A percentile compares a stretch with the other conserved stretches of the same genome.
Conservation (phyloP, 2,113 vertebrate species). For the Istiophorus platypterus region DNA sequence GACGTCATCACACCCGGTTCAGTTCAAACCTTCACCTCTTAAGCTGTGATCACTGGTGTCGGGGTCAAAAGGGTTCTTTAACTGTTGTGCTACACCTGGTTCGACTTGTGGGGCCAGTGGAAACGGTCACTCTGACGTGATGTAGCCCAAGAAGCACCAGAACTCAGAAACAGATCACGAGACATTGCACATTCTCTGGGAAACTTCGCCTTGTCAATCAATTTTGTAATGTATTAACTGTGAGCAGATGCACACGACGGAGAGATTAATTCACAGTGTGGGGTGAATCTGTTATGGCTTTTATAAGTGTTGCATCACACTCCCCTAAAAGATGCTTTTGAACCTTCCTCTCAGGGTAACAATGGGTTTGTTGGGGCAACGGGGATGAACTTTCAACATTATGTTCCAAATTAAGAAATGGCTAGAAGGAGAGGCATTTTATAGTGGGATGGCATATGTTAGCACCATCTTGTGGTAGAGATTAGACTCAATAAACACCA, state of each 20-base stretch:
- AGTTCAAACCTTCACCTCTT: conserved; percentile 21
- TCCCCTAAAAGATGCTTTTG: conserved; percentile 23
- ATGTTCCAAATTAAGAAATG: conserved; percentile 19
- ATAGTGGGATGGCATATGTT: not conserved
- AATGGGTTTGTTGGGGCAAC: conserved; percentile 11
- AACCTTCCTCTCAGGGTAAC: conserved; percentile 47
- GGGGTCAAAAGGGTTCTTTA: conserved; percentile 6
- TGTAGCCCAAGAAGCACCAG: conserved; percentile 10
- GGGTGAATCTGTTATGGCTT: conserved; percentile 43
- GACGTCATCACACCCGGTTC: conserved; percentile 31
- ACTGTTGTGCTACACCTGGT: conserved; percentile 44
- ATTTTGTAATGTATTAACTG: conserved; percentile 68
- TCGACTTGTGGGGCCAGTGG: conserved; percentile 6
- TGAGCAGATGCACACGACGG: conserved; percentile 66
- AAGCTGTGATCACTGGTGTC: not conserved
- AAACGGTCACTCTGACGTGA: conserved; percentile 10
- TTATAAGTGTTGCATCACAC: conserved; percentile 55
- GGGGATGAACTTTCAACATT: conserved; percentile 21
- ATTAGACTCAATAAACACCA: not conserved
- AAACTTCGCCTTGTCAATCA: conserved; percentile 69
- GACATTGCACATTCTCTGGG: conserved; percentile 54
- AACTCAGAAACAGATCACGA: conserved; percentile 21
- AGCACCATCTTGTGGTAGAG: conserved; percentile 72
- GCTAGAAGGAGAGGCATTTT: not conserved
- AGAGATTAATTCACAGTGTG: conserved; percentile 54